phyloP scores from a whole-genome alignment of 2,113 vertebrate genomes.

The Madoqua kirkii region DNA sequence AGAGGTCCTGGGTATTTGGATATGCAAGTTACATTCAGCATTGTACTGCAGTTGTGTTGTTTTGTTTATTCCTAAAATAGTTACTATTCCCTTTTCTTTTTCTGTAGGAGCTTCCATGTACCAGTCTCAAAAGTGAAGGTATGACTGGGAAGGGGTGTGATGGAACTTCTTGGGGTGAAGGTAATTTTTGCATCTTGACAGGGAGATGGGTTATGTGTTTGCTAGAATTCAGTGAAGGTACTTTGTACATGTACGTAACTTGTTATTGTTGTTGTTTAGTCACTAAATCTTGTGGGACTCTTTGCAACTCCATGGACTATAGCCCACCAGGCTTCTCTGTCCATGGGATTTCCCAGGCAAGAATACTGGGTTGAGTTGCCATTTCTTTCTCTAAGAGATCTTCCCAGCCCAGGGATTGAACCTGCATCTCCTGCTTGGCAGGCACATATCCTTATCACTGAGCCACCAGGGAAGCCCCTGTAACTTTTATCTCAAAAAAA shows the following conservation, averaged over 20 bases:
- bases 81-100: slow-evolving; percentile 63
- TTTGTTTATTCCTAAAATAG: slow-evolving; percentile 30
- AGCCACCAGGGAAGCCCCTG: background rate
- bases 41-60: background rate
- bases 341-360: background rate
- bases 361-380: background rate
- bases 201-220: background rate
- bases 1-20: background rate
- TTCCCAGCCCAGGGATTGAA: background rate
- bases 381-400: background rate
- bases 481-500: background rate
- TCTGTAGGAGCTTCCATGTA: slow-evolving; percentile 92
- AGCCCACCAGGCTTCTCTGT: background rate
- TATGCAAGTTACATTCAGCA: background rate
- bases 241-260: background rate
- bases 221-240: background rate
- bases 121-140: slow-evolving; percentile 92
- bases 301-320: background rate
- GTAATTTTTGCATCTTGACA: background rate
- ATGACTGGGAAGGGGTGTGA: slow-evolving; percentile 42
- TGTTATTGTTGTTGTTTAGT: background rate
- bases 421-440: background rate
- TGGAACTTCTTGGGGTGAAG: background rate
- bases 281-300: background rate
- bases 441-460: background rate